Conservation (phyloP, 2,888 invertebrate species). For the Cephonodes hylas region DNA sequence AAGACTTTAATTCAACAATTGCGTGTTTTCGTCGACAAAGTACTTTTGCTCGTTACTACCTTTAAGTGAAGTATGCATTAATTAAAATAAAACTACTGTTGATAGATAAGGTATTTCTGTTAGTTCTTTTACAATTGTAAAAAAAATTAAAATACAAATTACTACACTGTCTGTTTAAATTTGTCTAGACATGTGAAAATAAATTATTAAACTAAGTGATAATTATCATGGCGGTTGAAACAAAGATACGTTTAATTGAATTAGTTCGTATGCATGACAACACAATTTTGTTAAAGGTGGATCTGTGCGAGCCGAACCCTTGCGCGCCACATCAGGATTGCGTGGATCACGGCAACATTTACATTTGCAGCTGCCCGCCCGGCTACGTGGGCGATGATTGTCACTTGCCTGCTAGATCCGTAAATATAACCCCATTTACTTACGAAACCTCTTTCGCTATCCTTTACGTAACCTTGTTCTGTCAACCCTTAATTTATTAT, state of each 20-base stretch:
- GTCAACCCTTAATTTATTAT: background rate
- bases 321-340: slow-evolving; percentile 85
- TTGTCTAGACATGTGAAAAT: background rate
- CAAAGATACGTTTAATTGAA: background rate
- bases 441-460: background rate
- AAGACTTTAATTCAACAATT: background rate
- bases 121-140: background rate
- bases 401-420: slow-evolving; percentile 83
- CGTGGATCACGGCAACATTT: slow-evolving; percentile 87
- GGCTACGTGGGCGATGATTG: slow-evolving; percentile 87
- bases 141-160: background rate
- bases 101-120: background rate
- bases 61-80: background rate
- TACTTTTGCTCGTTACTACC: background rate
- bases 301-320: slow-evolving; percentile 85
- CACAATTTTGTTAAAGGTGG: slow-evolving; percentile 72
- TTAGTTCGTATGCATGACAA: background rate
- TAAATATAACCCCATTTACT: slow-evolving; percentile 49
- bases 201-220: background rate
- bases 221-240: background rate
- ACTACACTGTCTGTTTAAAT: background rate
- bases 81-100: background rate
- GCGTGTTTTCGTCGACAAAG: slow-evolving; percentile 1
- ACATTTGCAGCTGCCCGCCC: slow-evolving; percentile 87
- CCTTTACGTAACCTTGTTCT: background rate